Conservation (phyloP, 2,113 vertebrate species). For the Gobiocypris rarus region DNA sequence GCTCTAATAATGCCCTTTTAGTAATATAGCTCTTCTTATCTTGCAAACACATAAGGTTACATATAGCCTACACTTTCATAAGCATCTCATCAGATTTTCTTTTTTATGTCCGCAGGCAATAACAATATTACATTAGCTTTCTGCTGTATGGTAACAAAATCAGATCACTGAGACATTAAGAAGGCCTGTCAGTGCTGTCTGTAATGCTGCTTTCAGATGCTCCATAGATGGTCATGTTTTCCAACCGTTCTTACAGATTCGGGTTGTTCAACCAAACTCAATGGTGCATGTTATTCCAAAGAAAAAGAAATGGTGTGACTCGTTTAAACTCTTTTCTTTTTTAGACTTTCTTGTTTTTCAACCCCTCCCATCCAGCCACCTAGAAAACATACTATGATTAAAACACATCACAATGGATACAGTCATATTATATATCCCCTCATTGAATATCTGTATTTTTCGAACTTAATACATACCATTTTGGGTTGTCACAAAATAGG, state of each 20-base stretch:
- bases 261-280: not conserved
- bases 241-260: not conserved
- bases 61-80: slow-evolving; percentile 36
- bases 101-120: slow-evolving; percentile 48
- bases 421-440: too few relatives aligned
- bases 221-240: not conserved
- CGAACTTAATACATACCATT: too few relatives aligned
- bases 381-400: too few relatives aligned
- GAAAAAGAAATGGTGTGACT: not conserved
- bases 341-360: not conserved
- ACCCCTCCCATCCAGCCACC: not conserved
- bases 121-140: slow-evolving; percentile 56
- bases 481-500: not conserved
- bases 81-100: slow-evolving; percentile 45
- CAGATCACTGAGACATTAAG: slow-evolving; percentile 51
- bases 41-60: slow-evolving; percentile 1
- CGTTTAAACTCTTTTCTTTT: not conserved
- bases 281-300: not conserved
- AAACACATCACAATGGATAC: too few relatives aligned
- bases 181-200: slow-evolving; percentile 4
- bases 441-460: too few relatives aligned
- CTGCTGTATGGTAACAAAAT: slow-evolving; percentile 49
- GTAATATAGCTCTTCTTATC: slow-evolving; percentile 40
- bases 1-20: not conserved
- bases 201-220: not conserved